phyloP scores from a whole-genome alignment of 2,888 invertebrate species.

The Cerastis leucographa region DNA sequence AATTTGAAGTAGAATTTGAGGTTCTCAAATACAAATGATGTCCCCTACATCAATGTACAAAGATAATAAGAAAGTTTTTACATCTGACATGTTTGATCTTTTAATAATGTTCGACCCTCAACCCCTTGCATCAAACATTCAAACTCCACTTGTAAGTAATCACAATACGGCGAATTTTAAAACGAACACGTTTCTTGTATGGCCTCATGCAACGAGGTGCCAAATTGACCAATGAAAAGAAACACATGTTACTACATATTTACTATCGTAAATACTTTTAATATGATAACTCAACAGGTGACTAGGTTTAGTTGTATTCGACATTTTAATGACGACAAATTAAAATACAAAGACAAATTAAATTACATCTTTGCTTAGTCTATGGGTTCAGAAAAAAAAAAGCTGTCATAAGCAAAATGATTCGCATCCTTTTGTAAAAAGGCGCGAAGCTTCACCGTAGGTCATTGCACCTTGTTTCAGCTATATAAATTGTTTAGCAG shows the following conservation, averaged over 20 bases:
- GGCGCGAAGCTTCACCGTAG: conserved; percentile 16
- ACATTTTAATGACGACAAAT: conserved; percentile 5
- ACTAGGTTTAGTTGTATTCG: neutral
- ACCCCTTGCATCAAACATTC: neutral
- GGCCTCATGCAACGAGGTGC: conserved; percentile 44
- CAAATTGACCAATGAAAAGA: conserved; percentile 54
- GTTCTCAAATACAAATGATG: neutral
- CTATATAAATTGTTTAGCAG: conserved; percentile 48
- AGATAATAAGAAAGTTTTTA: no score
- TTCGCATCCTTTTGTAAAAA: conserved; percentile 24
- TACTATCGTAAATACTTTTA: conserved; percentile 33
- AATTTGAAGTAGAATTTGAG: no score
- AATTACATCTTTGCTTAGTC: neutral
- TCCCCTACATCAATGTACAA: no score
- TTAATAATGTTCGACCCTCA: neutral
- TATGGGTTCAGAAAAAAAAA: conserved; percentile 3
- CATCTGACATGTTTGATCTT: neutral
- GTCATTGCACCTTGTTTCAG: conserved; percentile 48
- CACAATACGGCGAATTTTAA: conserved; percentile 22
- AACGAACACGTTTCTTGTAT: conserved; percentile 32
- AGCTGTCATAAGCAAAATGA: conserved; percentile 6
- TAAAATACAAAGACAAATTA: conserved; percentile 4
- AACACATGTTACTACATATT: conserved; percentile 42
- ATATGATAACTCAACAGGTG: conserved; percentile 14
- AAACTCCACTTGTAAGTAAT: neutral